These are phyloP conservation scores for Trematocara zebra DNA, from an alignment of 2,113 vertebrate genomes.

Conservation along the genomic window DNA sequence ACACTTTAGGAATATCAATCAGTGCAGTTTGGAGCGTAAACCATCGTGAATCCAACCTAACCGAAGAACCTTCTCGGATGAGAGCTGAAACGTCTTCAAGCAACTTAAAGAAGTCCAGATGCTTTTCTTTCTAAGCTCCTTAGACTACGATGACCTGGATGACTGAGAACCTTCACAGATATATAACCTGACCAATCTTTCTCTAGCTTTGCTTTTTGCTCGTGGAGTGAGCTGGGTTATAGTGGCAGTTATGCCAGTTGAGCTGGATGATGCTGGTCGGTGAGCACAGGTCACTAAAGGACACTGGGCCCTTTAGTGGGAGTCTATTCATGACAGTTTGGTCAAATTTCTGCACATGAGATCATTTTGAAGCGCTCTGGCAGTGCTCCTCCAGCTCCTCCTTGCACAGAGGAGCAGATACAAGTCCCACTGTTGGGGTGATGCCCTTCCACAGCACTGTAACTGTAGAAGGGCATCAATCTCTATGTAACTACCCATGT, in stretches of 20 bases:
- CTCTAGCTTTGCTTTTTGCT: not conserved
- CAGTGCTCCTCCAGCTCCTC: not conserved
- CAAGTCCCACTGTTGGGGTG: not conserved
- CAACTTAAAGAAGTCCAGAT: not conserved
- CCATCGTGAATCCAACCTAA: not conserved
- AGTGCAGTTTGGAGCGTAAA: not conserved
- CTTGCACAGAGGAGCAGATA: not conserved
- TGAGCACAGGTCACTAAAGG: not conserved
- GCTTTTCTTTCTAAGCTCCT: not conserved
- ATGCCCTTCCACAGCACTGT: not conserved
- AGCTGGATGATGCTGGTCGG: not conserved
- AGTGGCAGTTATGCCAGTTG: not conserved
- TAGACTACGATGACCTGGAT: accelerated
- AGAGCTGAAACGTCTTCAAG: not conserved
- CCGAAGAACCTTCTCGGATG: not conserved
- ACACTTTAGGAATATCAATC: not conserved
- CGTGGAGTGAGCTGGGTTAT: not conserved
- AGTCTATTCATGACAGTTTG: not conserved
- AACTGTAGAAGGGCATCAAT: not conserved
- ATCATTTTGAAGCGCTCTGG: not conserved
- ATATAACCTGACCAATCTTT: not conserved
- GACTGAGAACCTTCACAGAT: not conserved
- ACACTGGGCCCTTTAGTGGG: not conserved
- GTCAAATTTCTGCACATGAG: not conserved
- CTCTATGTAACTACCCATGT: not conserved